phyloP scores from a whole-genome alignment of 2,888 invertebrate genomes.

The Omphaloscelis lunosa region DNA sequence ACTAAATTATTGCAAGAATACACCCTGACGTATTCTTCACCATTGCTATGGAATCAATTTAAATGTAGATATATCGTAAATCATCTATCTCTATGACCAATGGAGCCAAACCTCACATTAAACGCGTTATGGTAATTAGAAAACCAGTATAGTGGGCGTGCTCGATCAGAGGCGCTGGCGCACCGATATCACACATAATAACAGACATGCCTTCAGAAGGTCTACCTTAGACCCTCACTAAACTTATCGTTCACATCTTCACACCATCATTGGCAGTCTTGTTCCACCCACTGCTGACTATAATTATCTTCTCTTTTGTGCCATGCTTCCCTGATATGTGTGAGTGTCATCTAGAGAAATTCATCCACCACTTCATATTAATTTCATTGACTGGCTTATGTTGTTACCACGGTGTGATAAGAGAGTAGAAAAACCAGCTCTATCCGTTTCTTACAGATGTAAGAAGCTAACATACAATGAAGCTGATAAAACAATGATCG shows the following conservation, averaged over 20 bases:
- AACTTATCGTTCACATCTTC: background rate
- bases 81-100: slow-evolving; percentile 24
- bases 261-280: too few relatives aligned
- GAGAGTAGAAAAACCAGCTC: background rate
- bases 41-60: background rate
- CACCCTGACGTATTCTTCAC: background rate
- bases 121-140: slow-evolving; percentile 71
- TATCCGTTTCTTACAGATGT: background rate
- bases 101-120: slow-evolving; percentile 59
- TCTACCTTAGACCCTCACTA: background rate
- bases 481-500: background rate
- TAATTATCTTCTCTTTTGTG: too few relatives aligned
- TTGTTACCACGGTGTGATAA: background rate
- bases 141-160: slow-evolving; percentile 68
- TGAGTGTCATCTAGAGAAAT: background rate
- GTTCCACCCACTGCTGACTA: background rate
- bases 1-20: background rate
- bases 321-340: too few relatives aligned
- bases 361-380: background rate
- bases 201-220: slow-evolving; percentile 16
- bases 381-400: too few relatives aligned
- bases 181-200: slow-evolving; percentile 27
- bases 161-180: slow-evolving; percentile 55
- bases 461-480: background rate
- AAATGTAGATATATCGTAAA: background rate